Evolutionary conservation across 2,888 invertebrate genomes (phyloP).

Genomic region (Hipparchia sbordonii): DNA sequence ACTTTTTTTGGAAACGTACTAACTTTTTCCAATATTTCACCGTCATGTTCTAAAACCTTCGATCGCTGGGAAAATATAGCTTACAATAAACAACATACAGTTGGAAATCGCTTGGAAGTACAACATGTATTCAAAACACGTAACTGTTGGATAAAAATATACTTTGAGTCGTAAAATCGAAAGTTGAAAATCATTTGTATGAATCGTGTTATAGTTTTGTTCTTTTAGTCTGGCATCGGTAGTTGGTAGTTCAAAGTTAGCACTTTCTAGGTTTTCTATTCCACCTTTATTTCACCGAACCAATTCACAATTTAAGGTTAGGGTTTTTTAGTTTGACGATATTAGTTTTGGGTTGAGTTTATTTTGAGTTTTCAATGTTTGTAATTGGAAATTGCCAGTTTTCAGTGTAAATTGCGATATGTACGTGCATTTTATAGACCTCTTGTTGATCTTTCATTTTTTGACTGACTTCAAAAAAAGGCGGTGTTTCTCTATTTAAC

Average conservation of each 20-base stretch:
- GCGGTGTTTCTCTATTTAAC: too few relatives aligned
- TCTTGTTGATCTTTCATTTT: too few relatives aligned
- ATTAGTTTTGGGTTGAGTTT: constrained; percentile 10
- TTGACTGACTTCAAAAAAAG: too few relatives aligned
- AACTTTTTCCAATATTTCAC: constrained; percentile 28
- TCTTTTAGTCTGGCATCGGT: not conserved
- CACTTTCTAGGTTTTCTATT: constrained; percentile 28
- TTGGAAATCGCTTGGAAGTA: constrained; percentile 3
- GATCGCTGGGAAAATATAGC: constrained; percentile 8
- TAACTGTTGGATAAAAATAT: constrained; percentile 9
- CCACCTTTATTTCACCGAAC: not conserved
- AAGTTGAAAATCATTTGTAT: constrained; percentile 13
- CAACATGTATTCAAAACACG: not conserved
- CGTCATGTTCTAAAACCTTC: not conserved
- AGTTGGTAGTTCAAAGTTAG: constrained; percentile 22
- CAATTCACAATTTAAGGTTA: constrained; percentile 24
- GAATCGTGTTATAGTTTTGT: not conserved
- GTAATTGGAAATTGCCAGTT: constrained; percentile 2
- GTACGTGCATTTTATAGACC: not conserved
- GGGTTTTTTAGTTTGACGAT: constrained; percentile 12
- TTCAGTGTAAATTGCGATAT: not conserved
- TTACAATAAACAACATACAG: not conserved
- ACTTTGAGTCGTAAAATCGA: not conserved
- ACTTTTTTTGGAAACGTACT: constrained; percentile 26
- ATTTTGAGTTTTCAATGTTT: not conserved